Percentiles rank a stretch among this genome's conserved stretches.
Evolutionary conservation across 1,140 invertebrate genomes (phyloP).

Genomic region (Nixonia krombeini): DNA sequence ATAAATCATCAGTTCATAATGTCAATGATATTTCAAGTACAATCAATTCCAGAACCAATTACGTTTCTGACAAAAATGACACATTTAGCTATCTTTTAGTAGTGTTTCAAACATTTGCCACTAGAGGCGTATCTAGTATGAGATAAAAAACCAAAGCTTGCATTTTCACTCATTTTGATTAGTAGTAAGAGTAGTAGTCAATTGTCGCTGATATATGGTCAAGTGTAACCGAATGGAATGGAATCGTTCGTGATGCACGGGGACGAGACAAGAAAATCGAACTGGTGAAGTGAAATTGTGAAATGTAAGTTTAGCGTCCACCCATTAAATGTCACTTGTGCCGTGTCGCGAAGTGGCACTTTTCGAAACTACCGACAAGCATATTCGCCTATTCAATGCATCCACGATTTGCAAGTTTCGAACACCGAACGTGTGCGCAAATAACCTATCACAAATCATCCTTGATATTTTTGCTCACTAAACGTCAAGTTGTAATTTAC

Average conservation of each 20-base stretch:
- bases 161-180: conserved; percentile 5
- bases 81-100: too few species aligned
- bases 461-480: conserved; percentile 1
- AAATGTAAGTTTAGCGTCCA: conserved; percentile 26
- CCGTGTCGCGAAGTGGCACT: neutral
- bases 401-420: neutral
- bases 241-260: conserved; percentile 12
- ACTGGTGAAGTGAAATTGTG: conserved; percentile 24
- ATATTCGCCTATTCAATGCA: neutral
- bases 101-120: too few species aligned
- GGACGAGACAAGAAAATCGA: conserved; percentile 12
- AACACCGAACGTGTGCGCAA: conserved; percentile 35
- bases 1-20: too few species aligned
- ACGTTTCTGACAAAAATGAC: neutral
- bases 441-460: conserved; percentile 2
- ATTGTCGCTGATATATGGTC: too few species aligned
- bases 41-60: too few species aligned
- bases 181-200: conserved; percentile 35
- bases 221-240: too few species aligned
- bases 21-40: too few species aligned
- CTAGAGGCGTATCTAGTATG: too few species aligned
- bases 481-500: conserved; percentile 10
- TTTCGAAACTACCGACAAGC: neutral
- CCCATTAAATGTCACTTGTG: conserved; percentile 1
- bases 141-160: conserved; percentile 24